phyloP scores from a whole-genome alignment of 2,888 invertebrate species.

The Oscheius sp. region DNA sequence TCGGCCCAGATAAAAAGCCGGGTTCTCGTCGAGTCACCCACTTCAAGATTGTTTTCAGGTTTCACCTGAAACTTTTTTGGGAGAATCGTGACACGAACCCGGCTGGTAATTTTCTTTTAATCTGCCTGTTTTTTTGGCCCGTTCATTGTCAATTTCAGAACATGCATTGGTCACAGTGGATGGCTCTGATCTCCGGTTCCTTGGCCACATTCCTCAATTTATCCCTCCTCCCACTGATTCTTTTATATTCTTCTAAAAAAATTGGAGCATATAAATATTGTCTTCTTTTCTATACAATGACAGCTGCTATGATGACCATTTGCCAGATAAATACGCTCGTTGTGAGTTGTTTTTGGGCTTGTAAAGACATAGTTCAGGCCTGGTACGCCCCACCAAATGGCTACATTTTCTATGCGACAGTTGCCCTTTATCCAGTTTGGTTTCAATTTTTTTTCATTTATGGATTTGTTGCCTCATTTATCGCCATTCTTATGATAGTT shows the following conservation, averaged over 20 bases:
- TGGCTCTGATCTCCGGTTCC: slow-evolving; percentile 2
- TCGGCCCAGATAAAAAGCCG: no score
- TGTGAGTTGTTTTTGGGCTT: no score
- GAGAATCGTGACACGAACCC: no score
- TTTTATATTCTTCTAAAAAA: slow-evolving; percentile 11
- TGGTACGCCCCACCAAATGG: slow-evolving; percentile 12
- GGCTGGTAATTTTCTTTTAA: no score
- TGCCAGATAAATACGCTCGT: slow-evolving; percentile 11
- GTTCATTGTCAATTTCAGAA: no score
- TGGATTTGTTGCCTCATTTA: background rate
- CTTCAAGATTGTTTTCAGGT: no score
- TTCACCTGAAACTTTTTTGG: no score
- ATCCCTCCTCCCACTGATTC: background rate
- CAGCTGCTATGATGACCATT: slow-evolving; percentile 11
- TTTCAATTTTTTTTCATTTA: background rate
- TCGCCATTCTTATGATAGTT: background rate
- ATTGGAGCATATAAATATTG: slow-evolving; percentile 8
- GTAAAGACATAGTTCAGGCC: background rate
- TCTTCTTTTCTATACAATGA: slow-evolving; percentile 8
- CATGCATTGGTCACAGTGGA: slow-evolving; percentile 13
- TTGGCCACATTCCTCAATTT: slow-evolving; percentile 1
- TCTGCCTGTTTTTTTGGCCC: no score
- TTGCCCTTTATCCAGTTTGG: background rate
- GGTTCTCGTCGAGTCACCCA: no score
- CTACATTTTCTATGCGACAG: slow-evolving; percentile 7